Evolutionary conservation across 2,113 vertebrate genomes (phyloP), one percentile per base, ranked within the genome.

Genomic region (Xiphorhynchus elegans): DNA sequence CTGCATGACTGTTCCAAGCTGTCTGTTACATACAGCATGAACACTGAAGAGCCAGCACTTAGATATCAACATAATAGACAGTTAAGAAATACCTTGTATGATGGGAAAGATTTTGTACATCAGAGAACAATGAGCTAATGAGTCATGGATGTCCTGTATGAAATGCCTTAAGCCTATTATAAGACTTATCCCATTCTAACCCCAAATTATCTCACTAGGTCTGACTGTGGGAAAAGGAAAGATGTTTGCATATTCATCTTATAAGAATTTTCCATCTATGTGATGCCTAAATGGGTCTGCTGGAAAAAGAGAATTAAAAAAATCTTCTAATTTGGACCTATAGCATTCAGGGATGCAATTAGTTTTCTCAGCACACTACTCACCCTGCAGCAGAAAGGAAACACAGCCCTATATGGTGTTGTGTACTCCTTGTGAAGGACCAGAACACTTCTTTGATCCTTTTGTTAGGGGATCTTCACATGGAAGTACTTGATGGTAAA

Each of bases 71-170:
- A 10, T 74, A 87, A 91, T 11, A 88, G 87, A 75, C 75, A 91
- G 81, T 21, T 80, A 53, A 93, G 89, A 67, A 85, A 50, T 56
- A n/a, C 10, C 72, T 83, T 20, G 11, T 53, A 52, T 58, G 55
- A 73, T 55, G 39, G 16, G 20, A 50, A 94, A 92, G 59, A 58
- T 80, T 88, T 52, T 69, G 72, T 67, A 89, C 70, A 63, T 78
- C 59, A 70, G 35, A 26, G 63, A 96, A 82, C 66, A 83, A 95
- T 64, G 83, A 80, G 39, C 29, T 59, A 82, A 85, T 79, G 82
- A 95, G 75, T 90, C 90, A 93, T 39, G 76, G 39, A 63, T 80
- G 63, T 80, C 83, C 96, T 77, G 67, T 55, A 39, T 50, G 17
- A 93, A 85, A 91, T 62, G 5, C 50, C 50, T 63, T 47, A 55